Base-by-base conservation (phyloP, 2,888 invertebrate genomes). In the Diloba caeruleocephala region DNA sequence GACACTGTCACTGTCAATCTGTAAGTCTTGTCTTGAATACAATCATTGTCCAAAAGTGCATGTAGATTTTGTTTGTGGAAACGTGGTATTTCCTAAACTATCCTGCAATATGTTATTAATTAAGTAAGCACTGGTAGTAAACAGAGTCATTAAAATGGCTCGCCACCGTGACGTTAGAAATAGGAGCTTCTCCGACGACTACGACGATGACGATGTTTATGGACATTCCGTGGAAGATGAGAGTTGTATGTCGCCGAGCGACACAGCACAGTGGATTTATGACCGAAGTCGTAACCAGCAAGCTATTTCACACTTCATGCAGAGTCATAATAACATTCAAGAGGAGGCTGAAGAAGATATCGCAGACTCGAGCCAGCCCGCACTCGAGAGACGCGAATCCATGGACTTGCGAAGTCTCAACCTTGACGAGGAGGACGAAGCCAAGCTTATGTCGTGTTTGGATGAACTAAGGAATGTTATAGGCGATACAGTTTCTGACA, bases 201-300 rank as follows among this genome's bases (percentile, higher is more conserved):
- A 97, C 82, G 98, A 98, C 78, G 97, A 97, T 76, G 97, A 98
- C 79, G 98, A 98, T 92, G 95, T 97, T 54, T 99, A 98, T 85
- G 98, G 98, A 8, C 97, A 98, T 87, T 98, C 98, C 1, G 96
- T 98, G 31, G 99, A 99, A 88, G 98, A 99, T 81, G 98, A 98
- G 82, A 97, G 95, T 86, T 97, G 96, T 81, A 96, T 98, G 76
- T 99, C 98, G 9, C 98, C 98, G 1, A 97, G 97, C 80, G 97
- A 98, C 92, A 94, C 96, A 28, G 95, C 96, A 54, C 96, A 97
- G 79, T 98, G 97, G 93, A 94, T 98, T 80, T 98, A 96, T 81
- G 97, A 98, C 81, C 95, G 98, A 33, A 96, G 95, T 62, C 94
- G 95, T 28, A 96, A 95, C 44, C 95, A 96, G 73, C 95, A 95